phyloP scores from a whole-genome alignment of 1,140 invertebrate genomes.

The Drosophila lowei region DNA sequence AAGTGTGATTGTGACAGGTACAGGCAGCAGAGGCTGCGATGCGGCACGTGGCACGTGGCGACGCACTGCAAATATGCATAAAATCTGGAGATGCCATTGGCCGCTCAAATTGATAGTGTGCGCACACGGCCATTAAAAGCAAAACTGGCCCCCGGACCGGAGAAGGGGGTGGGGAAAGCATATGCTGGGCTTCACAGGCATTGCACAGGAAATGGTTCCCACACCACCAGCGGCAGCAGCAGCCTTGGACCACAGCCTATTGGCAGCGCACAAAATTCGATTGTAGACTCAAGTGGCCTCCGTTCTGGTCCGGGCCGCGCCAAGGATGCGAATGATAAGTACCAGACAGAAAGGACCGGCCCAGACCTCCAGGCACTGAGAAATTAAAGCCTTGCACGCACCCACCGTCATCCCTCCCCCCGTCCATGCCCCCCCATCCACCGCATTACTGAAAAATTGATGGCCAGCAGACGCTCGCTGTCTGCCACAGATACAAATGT shows the following conservation, averaged over 20 bases:
- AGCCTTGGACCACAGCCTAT: constrained; percentile 26
- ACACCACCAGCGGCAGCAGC: constrained; percentile 23
- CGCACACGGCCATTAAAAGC: constrained; percentile 61
- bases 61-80: constrained; percentile 75
- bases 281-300: constrained; percentile 69
- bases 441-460: constrained; percentile 66
- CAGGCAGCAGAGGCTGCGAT: constrained; percentile 8
- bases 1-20: constrained; percentile 82
- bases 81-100: constrained; percentile 70
- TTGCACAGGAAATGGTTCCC: constrained; percentile 31
- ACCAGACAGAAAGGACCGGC: constrained; percentile 39
- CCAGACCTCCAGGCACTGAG: constrained; percentile 64
- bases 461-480: constrained; percentile 75
- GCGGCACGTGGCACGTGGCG: constrained; percentile 59
- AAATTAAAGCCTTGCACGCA: constrained; percentile 76
- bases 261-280: constrained; percentile 56
- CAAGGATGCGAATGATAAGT: constrained; percentile 59
- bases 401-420: constrained; percentile 15
- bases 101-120: constrained; percentile 64
- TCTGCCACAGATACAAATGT: constrained; percentile 75
- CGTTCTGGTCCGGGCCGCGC: constrained; percentile 13
- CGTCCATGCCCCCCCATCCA: constrained; percentile 2
- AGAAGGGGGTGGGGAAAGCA: constrained; percentile 38
- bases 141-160: constrained; percentile 11
- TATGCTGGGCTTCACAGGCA: constrained; percentile 71